Conservation (phyloP, 2,113 vertebrate genomes). For the Gnathonemus longibarbis region DNA sequence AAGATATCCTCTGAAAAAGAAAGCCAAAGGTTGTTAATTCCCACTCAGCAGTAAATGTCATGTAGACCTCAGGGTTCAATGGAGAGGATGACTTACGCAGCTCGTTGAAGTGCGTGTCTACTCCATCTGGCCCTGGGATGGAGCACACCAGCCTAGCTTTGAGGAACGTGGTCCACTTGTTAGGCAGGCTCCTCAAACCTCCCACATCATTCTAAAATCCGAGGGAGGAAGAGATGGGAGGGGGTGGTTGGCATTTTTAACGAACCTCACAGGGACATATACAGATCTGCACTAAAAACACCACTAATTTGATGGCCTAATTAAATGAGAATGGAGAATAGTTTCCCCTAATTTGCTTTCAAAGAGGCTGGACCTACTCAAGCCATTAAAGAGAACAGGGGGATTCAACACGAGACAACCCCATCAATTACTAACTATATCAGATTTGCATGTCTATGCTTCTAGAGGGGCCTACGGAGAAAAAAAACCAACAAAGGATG, state of each 20-base stretch:
- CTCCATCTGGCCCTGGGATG: slow-evolving; percentile 83
- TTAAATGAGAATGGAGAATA: neutral
- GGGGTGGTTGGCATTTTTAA: neutral
- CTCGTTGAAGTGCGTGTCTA: slow-evolving; percentile 92
- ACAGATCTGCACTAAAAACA: neutral
- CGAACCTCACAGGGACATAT: neutral
- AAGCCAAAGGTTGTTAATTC: neutral
- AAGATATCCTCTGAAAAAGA: slow-evolving; percentile 78
- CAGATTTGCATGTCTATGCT: slow-evolving; percentile 44
- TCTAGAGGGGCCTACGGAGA: slow-evolving; percentile 15
- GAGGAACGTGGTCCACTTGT: slow-evolving; percentile 98
- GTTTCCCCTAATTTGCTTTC: neutral
- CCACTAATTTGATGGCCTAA: neutral
- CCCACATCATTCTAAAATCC: slow-evolving; percentile 88
- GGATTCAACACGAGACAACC: slow-evolving; percentile 31
- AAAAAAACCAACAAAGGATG: slow-evolving; percentile 24
- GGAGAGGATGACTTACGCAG: slow-evolving; percentile 74
- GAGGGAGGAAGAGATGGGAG: slow-evolving; percentile 22
- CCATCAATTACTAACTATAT: slow-evolving; percentile 33
- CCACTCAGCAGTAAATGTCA: neutral
- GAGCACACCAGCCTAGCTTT: slow-evolving; percentile 91
- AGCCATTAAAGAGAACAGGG: neutral
- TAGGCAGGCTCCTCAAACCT: slow-evolving; percentile 90
- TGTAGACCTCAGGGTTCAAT: neutral
- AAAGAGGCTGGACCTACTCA: neutral